phyloP scores from a whole-genome alignment of 2,888 invertebrate species.

The Tigriopus californicus region DNA sequence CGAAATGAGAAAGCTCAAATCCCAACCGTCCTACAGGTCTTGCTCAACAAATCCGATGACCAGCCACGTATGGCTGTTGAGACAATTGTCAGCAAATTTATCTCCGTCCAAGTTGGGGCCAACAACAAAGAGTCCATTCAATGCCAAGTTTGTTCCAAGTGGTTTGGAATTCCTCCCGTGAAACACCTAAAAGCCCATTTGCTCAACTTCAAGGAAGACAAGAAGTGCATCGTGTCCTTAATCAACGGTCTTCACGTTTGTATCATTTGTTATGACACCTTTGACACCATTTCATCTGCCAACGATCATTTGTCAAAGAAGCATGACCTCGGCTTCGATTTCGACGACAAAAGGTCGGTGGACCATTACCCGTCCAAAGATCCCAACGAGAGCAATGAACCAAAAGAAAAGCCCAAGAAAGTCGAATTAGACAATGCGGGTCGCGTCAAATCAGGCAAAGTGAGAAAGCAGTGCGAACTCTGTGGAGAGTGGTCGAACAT shows the following conservation, averaged over 20 bases:
- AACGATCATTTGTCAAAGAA: not conserved
- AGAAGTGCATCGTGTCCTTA: not conserved
- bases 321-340: not conserved
- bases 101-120: not conserved
- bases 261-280: not conserved
- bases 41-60: too few relatives aligned
- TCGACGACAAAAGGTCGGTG: not conserved
- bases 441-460: constrained; percentile 14
- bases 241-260: constrained; percentile 2
- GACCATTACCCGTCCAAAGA: not conserved
- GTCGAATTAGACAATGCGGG: constrained; percentile 16
- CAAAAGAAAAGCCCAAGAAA: not conserved
- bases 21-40: too few relatives aligned
- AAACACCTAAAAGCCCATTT: constrained; percentile 9
- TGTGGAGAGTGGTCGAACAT: constrained; percentile 16
- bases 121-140: constrained; percentile 2
- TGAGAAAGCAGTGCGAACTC: constrained; percentile 14
- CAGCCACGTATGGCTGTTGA: too few relatives aligned
- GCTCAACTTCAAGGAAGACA: constrained; percentile 5
- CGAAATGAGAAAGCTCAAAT: too few relatives aligned
- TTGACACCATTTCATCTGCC: not conserved
- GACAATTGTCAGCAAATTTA: constrained; percentile 2
- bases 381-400: not conserved
- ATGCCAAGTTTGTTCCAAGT: constrained; percentile 10
- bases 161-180: constrained; percentile 10